Base-by-base conservation (phyloP, 1,140 invertebrate genomes). In the Bombyx mandarina region DNA sequence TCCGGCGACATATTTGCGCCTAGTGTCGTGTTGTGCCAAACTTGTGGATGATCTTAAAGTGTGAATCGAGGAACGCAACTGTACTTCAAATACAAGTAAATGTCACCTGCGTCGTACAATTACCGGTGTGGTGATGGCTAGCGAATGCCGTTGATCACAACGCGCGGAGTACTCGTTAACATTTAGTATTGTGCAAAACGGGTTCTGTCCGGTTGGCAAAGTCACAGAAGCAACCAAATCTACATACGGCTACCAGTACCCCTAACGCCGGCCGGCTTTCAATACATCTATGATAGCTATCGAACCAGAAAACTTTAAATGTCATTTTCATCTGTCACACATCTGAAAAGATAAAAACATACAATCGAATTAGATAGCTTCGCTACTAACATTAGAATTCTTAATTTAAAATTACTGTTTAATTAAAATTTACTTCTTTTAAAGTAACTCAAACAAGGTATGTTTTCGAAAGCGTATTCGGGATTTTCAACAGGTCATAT, bases 21-120 rank as follows among this genome's bases (percentile, higher is more conserved):
- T 65, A 74, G 77, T 82, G 77, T 81, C 67, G 78, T 81, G 77
- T 81, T 76, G 79, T 83, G 79, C 75, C 78, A 81, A 82, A 77
- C 67, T 66, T 63, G 64, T 77, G 73, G 66, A 77, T 76, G 60
- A 61, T 70, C 61, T 67, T 51, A 63, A 63, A 66, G 62, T 71
- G 70, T 64, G 62, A 68, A 72, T 67, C 64, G 61, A 61, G 55
- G 56, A 61, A 60, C 59, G 56, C 52, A 62, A 63, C 57, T 54
- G 58, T 73, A 75, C 69, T 71, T 71, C 62, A 64, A 70, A 64
- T 73, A 71, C 65, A 76, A 78, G 75, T 82, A 79, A 82, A 77
- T 79, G 69, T 78, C 69, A 79, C 69, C 61, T 53, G 67, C 70
- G 65, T 73, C 63, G 57, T 63, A 68, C 66, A 57, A 66, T 67